Evolutionary conservation across 1,140 invertebrate species (phyloP), one percentile per base, ranked within the genome.

Genomic region (Ceratitis capitata): DNA sequence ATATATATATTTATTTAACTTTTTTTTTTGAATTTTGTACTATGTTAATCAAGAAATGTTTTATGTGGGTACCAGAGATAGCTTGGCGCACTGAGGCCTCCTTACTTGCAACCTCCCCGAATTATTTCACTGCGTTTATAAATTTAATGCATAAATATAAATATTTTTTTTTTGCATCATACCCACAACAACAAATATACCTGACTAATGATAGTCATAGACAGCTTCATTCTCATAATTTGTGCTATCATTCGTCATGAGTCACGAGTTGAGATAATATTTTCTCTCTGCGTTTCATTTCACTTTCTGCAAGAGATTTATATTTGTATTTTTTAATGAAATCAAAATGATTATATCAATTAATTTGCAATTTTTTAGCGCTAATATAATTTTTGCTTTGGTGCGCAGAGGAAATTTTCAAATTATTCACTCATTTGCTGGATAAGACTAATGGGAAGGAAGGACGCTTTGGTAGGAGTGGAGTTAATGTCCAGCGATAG

Each of bases 321-420:
- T 61, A 23, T 61, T 12, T 12, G 26, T 61, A 69, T 14, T 69
- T 69, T n/a, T 16, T 35, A 19, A 14, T 69, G 61, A 69, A 19
- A 19, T 69, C n/a, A 69, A 69, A 69, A 19, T 69, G 61, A 69
- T 69, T 29, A 69, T 69, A 69, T 69, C 61, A 69, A 69, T 69
- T 69, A 69, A 69, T 39, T 69, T 32, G 0, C 7, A 12, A 69
- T 14, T 32, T 35, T 69, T 10, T 35, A 32, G 61, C 4, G 10
- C 14, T 35, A 69, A 35, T 69, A 29, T 61, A 23, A 29, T 32
- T 12, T 32, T 10, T 29, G 23, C 58, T 61, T 9, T 1, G 51
- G 51, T 56, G 23, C 6, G 23, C 51, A 56, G n/a, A 56, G n/a
- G n/a, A n/a, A n/a, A n/a, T n/a, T n/a, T n/a, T n/a, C n/a, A n/a